These are phyloP conservation scores for Bombus terrestris DNA, from an alignment of 1,140 invertebrate genomes.

Conservation along the genomic window DNA sequence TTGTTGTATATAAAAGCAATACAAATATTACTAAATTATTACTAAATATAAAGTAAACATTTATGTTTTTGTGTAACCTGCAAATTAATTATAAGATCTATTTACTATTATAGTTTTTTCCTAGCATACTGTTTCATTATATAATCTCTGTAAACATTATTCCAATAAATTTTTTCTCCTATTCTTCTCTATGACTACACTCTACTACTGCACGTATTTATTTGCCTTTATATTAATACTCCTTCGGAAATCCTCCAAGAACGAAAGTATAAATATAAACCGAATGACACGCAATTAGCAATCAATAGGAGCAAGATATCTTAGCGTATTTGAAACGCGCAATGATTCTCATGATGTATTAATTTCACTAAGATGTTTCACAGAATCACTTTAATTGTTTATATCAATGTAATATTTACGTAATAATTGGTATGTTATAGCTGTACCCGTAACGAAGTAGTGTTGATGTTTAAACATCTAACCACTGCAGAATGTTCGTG, in stretches of 20 bases:
- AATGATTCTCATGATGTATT: neutral
- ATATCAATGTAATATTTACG: neutral
- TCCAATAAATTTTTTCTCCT: neutral
- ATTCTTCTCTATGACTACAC: neutral
- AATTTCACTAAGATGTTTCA: slow-evolving; percentile 43
- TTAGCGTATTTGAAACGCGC: neutral
- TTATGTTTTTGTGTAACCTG: neutral
- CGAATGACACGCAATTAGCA: no score
- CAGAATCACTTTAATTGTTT: slow-evolving; percentile 41
- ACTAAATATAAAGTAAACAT: neutral
- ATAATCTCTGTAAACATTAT: neutral
- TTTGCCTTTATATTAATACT: neutral
- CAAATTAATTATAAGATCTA: neutral
- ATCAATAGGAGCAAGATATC: neutral
- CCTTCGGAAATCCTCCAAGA: no score
- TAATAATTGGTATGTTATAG: neutral
- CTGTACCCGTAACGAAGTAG: neutral
- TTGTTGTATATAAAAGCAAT: no score
- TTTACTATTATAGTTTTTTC: neutral
- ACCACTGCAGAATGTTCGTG: neutral
- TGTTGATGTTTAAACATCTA: neutral
- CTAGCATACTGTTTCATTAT: neutral
- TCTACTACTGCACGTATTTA: neutral
- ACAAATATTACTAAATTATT: no score
- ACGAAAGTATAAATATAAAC: neutral